Evolutionary conservation across 2,113 vertebrate genomes (phyloP), one percentile per base, ranked within the genome.

Genomic region (Cyprinus carpio): DNA sequence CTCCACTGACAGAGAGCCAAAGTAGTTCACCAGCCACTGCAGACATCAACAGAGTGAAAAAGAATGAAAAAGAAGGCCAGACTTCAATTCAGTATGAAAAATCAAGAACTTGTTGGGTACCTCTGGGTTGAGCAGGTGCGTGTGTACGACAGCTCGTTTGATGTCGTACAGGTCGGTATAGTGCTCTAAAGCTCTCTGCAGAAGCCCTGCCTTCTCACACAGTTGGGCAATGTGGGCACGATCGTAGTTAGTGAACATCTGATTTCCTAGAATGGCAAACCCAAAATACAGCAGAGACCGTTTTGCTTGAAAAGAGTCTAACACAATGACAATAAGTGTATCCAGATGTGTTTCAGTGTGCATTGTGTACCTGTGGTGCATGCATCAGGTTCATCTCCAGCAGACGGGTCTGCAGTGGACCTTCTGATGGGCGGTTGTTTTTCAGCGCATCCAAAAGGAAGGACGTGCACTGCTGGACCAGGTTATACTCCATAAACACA

Each of bases 381-480:
- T 99, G 98, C 97, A 99, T 99, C 88, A 99, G 95, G 91, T 99
- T 99, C 98, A 99, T 99, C 93, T 99, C 98, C 88, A 99, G 95
- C 88, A 99, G 94, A 77, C 98, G 96, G 0, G 97, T 99, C 92
- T 99, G 98, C 89, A 99, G 92, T 4, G 98, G 96, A 54, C 98
- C 98, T 87, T 99, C 98, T 11, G 97, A 97, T 60, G 98, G 98
- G 75, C 98, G 96, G 91, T 99, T 99, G 93, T 98, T 99, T 86
- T 99, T 99, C 84, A 99, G 93, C 75, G 97, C 98, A 85, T 99
- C 98, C 87, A 99, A 93, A 84, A 99, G 93, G 89, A 99, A 99
- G 16, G 98, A 98, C 11, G 97, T 99, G 87, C 97, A 99, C 90
- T 99, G 98, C 94, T 99, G 98, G 91, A 99, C 98, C 93, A 99